phyloP scores from a whole-genome alignment of 1,140 invertebrate genomes.

The Physella acuta region DNA sequence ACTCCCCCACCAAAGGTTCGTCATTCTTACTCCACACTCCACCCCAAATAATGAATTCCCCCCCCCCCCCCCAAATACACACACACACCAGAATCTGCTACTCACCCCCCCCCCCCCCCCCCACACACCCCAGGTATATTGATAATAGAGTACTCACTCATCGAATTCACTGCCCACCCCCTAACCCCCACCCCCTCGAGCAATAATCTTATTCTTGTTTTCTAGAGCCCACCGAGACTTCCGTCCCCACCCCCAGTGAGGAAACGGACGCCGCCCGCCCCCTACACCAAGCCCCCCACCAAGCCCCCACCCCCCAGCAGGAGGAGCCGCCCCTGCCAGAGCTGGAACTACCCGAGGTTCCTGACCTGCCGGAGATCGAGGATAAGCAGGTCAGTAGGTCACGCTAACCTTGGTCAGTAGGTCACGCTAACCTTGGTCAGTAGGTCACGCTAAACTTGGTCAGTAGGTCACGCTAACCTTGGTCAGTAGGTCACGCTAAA shows the following conservation, averaged over 20 bases:
- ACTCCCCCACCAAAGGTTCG: background rate
- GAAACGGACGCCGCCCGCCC: background rate
- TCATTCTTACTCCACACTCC: background rate
- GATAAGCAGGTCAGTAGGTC: slow-evolving; percentile 10
- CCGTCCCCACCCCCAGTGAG: slow-evolving; percentile 6
- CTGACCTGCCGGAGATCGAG: slow-evolving; percentile 11
- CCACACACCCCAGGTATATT: no score
- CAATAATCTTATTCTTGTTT: no score
- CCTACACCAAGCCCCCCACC: background rate
- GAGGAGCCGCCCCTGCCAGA: slow-evolving; percentile 12
- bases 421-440: no score
- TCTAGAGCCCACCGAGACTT: background rate
- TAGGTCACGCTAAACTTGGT: no score
- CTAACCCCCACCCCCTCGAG: no score
- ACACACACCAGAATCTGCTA: background rate
- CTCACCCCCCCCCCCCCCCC: background rate
- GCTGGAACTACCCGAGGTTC: slow-evolving; percentile 4
- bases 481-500: no score
- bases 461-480: no score
- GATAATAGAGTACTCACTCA: no score
- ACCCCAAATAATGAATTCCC: no score
- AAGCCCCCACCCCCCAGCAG: background rate
- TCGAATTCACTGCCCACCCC: no score
- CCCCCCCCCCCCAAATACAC: background rate
- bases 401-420: no score